phyloP scores from a whole-genome alignment of 2,797 vertebrate genomes.

The Xenentodon cancila region DNA sequence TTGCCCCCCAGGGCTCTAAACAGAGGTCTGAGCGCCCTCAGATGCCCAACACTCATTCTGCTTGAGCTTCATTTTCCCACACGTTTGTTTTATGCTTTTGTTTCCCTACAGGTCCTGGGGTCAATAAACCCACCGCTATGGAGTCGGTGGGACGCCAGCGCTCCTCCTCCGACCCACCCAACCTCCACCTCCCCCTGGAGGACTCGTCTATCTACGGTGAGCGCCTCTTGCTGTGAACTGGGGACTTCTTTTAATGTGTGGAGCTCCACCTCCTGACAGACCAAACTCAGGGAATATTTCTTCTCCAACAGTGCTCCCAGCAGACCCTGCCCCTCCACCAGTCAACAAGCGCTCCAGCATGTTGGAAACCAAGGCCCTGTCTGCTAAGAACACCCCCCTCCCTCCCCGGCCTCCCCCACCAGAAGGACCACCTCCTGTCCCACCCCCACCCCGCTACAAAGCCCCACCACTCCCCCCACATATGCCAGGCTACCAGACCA shows the following conservation, averaged over 20 bases:
- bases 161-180: constrained; percentile 93
- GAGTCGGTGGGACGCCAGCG: constrained; percentile 89
- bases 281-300: too few species aligned
- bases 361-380: constrained; percentile 79
- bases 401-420: constrained; percentile 69
- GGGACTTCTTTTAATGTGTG: neutral
- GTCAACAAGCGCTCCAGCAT: constrained; percentile 79
- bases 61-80: neutral
- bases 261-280: neutral
- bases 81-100: neutral
- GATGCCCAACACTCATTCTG: neutral
- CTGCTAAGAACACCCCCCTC: constrained; percentile 72
- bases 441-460: constrained; percentile 68
- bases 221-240: constrained; percentile 40
- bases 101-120: constrained; percentile 67
- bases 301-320: constrained; percentile 71
- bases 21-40: constrained; percentile 69
- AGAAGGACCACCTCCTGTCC: constrained; percentile 35
- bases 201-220: constrained; percentile 89
- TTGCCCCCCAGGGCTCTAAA: constrained; percentile 86
- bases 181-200: constrained; percentile 86
- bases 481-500: constrained; percentile 82
- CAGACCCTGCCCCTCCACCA: constrained; percentile 72
- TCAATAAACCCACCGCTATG: constrained; percentile 82
- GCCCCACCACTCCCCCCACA: constrained; percentile 57